Base-by-base conservation (phyloP, 2,888 invertebrate genomes). In the Dioctria linearis region DNA sequence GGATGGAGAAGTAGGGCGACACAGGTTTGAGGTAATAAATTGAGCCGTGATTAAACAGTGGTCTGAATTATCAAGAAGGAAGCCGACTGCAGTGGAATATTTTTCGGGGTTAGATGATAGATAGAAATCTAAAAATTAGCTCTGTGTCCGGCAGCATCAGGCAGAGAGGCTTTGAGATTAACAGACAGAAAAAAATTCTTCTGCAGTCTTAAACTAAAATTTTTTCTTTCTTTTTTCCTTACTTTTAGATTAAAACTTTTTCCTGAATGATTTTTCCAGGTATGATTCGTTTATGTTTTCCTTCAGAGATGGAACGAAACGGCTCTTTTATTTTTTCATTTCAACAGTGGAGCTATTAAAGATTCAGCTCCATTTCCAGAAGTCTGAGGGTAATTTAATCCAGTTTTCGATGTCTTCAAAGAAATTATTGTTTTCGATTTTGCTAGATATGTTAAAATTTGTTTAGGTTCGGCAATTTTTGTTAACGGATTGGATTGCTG, bases 191-290 rank as follows among this genome's bases (percentile, higher is more conserved):
- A 1, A 1, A 25, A 25, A 1, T 25, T 25, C 2, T 25, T 25
- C 25, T 25, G 2, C 25, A 25, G 25, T 25, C 25, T 25, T 25
- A 25, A 25, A 25, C 25, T 25, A 25, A 25, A 25, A 25, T 25
- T 25, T 25, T 25, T 25, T 25, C 0, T 25, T 25, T 1, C 0
- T 25, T 25, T 25, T 25, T 25, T n/a, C n/a, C n/a, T 25, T 25
- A 25, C 25, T 25, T 25, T 25, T 65, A 5, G 49, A 37, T 75
- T 75, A 63, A 2, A 37, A 49, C 37, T 78, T 61, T 49, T 65
- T 78, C 1, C 57, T 63, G 4, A 25, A 63, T 81, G 90, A 90
- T 49, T 90, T 90, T 51, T 91, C 90, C 5, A 90, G 87, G 85
- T 90, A 91, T 11, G 88, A 90, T 82, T 88, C 86, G 84, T 8